phyloP scores from a whole-genome alignment of 2,797 vertebrate species.

The Phoxinus dragarum region DNA sequence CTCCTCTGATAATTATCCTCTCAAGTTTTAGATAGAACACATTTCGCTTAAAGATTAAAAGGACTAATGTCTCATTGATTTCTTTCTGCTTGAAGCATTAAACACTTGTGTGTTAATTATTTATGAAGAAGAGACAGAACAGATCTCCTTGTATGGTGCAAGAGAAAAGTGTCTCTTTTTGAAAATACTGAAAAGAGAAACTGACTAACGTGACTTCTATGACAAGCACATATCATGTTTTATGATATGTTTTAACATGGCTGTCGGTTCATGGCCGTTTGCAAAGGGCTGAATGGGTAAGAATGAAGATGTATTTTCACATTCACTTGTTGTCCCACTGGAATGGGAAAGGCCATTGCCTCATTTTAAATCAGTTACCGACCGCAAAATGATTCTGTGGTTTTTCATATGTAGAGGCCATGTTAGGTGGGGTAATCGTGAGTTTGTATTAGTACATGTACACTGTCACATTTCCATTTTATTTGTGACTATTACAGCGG shows the following conservation, averaged over 20 bases:
- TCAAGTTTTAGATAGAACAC: slow-evolving; percentile 20
- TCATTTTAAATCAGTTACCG: slow-evolving; percentile 1
- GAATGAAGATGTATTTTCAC: slow-evolving; percentile 26
- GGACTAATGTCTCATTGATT: slow-evolving; percentile 45
- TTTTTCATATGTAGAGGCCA: neutral
- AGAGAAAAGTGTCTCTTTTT: slow-evolving; percentile 28
- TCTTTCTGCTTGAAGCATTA: slow-evolving; percentile 42
- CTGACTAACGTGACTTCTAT: neutral
- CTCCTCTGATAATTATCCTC: slow-evolving; percentile 31
- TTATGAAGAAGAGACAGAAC: slow-evolving; percentile 31
- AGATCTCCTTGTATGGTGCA: neutral
- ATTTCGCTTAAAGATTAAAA: slow-evolving; percentile 50
- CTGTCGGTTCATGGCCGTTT: slow-evolving; percentile 3
- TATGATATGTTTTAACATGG: slow-evolving; percentile 9
- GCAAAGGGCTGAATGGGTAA: slow-evolving; percentile 1
- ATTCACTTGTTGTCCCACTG: slow-evolving; percentile 15
- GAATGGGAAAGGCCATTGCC: slow-evolving; percentile 10
- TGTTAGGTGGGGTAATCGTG: neutral
- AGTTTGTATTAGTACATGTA: neutral
- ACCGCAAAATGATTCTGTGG: neutral
- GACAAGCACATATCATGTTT: slow-evolving; percentile 12
- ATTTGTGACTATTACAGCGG: neutral
- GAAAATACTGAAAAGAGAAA: slow-evolving; percentile 10
- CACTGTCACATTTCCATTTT: neutral
- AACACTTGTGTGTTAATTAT: slow-evolving; percentile 8